Conservation (phyloP, 2,888 invertebrate species). For the Ctena decussata region DNA sequence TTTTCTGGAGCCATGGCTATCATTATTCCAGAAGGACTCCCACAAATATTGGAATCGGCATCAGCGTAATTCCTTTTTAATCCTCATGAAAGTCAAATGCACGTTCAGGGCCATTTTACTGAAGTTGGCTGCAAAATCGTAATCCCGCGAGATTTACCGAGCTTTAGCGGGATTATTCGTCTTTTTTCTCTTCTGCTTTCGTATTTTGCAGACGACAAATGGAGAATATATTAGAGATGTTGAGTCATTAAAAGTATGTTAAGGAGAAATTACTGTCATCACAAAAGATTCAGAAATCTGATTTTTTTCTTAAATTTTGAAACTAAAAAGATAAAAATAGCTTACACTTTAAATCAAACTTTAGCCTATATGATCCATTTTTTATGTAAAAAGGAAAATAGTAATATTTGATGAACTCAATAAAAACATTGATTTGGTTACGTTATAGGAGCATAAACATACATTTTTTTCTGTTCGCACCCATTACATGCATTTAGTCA, state of each 20-base stretch:
- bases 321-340: too few relatives aligned
- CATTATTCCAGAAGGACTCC: background rate
- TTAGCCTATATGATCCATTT: too few relatives aligned
- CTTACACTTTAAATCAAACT: too few relatives aligned
- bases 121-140: constrained; percentile 40
- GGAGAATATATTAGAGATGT: background rate
- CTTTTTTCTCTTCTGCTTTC: constrained; percentile 15
- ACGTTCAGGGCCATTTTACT: constrained; percentile 11
- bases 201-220: background rate
- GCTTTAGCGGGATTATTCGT: constrained; percentile 27
- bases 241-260: constrained; percentile 11
- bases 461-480: too few relatives aligned
- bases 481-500: too few relatives aligned
- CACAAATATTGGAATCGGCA: background rate
- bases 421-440: too few relatives aligned
- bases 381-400: too few relatives aligned
- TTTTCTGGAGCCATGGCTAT: too few relatives aligned
- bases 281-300: too few relatives aligned
- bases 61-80: constrained; percentile 20
- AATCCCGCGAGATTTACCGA: constrained; percentile 53
- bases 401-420: too few relatives aligned
- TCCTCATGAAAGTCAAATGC: constrained; percentile 26
- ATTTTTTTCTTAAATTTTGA: too few relatives aligned
- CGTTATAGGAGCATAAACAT: too few relatives aligned
- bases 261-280: background rate